These are phyloP conservation scores for Rhagoletis pomonella DNA, from an alignment of 1,140 invertebrate genomes.

Conservation along the genomic window DNA sequence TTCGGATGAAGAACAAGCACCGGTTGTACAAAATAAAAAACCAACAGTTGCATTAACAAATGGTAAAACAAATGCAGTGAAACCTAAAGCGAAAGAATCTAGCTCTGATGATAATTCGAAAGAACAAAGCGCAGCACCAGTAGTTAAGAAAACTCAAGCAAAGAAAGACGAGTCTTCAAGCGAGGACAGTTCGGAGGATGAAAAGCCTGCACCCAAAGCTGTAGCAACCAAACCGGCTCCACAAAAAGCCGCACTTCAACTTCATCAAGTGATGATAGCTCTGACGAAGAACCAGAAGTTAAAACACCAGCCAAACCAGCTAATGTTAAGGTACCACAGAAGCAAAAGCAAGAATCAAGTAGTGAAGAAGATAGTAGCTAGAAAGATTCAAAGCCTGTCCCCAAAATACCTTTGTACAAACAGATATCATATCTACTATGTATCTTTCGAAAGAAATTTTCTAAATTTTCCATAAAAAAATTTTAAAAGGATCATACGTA, in stretches of 20 bases:
- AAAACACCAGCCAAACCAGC: constrained; percentile 55
- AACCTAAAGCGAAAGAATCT: constrained; percentile 54
- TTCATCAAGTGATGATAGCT: constrained; percentile 61
- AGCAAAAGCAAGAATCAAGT: neutral
- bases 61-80: constrained; percentile 8
- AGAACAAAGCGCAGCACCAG: constrained; percentile 63
- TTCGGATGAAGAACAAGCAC: constrained; percentile 60
- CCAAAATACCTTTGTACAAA: no score
- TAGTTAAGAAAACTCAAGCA: constrained; percentile 61
- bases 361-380: no score
- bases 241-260: constrained; percentile 54
- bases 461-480: no score
- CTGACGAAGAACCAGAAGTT: constrained; percentile 60
- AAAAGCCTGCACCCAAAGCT: constrained; percentile 59
- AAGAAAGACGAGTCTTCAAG: constrained; percentile 74
- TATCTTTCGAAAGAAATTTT: no score
- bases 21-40: neutral
- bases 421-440: no score
- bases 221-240: constrained; percentile 56
- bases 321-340: constrained; percentile 44
- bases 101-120: constrained; percentile 61
- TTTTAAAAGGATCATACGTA: no score
- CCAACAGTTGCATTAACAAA: neutral
- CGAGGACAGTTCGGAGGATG: constrained; percentile 71
- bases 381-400: no score